Percentiles rank a stretch among this genome's conserved stretches.
These are phyloP conservation scores for Pagetopsis macropterus DNA, from an alignment of 2,797 vertebrate genomes.

Conservation along the genomic window DNA sequence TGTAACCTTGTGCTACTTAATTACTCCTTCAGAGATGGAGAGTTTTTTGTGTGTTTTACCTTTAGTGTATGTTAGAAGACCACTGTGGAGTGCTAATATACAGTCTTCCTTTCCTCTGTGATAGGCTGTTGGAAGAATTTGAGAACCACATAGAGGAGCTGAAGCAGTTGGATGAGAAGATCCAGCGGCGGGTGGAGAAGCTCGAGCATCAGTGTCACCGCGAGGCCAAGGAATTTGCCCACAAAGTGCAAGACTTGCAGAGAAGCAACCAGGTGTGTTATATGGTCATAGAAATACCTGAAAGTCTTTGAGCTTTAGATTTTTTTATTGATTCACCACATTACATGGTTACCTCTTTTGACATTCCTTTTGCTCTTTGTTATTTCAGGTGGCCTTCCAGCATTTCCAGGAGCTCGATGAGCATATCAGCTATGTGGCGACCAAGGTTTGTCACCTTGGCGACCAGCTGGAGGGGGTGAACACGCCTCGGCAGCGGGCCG, in stretches of 20 bases:
- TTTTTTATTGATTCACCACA: neutral
- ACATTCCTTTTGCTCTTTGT: slow-evolving; percentile 11
- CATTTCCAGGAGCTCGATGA: slow-evolving; percentile 99
- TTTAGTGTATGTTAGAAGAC: slow-evolving; percentile 30
- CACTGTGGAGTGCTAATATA: slow-evolving; percentile 16
- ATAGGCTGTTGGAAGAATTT: slow-evolving; percentile 96
- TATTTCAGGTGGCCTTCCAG: slow-evolving; percentile 94
- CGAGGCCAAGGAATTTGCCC: slow-evolving; percentile 98
- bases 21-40: slow-evolving; percentile 42
- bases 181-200: slow-evolving; percentile 97
- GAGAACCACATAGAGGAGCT: slow-evolving; percentile 98
- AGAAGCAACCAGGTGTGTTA: slow-evolving; percentile 96
- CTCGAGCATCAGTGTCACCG: slow-evolving; percentile 98
- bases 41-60: slow-evolving; percentile 27
- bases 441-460: slow-evolving; percentile 98
- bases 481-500: slow-evolving; percentile 97
- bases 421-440: slow-evolving; percentile 99
- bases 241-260: slow-evolving; percentile 98
- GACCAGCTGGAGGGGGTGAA: slow-evolving; percentile 99
- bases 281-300: neutral
- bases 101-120: slow-evolving; percentile 33
- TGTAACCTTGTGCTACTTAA: slow-evolving; percentile 64
- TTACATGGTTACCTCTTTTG: neutral
- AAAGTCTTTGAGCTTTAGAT: slow-evolving; percentile 7
- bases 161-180: slow-evolving; percentile 96